phyloP scores from a whole-genome alignment of 2,113 vertebrate species.

The Oenanthe oenanthe region DNA sequence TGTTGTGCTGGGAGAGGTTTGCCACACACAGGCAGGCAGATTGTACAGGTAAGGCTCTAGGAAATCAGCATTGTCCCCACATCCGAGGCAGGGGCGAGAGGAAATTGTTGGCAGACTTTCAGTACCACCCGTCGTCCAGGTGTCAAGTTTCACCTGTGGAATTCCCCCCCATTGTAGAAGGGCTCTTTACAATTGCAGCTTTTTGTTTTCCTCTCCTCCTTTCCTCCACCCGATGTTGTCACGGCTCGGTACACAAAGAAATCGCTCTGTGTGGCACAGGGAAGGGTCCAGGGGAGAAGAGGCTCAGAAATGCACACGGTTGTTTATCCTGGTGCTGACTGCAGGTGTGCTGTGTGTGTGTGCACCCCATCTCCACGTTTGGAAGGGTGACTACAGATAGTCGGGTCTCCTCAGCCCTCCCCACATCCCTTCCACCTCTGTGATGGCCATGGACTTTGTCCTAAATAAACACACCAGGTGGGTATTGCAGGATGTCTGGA shows the following conservation, averaged over 20 bases:
- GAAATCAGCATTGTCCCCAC: accelerated
- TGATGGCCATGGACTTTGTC: background rate
- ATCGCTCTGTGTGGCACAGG: background rate
- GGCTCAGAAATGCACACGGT: background rate
- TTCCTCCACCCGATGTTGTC: background rate
- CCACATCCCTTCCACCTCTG: background rate
- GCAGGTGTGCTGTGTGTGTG: background rate
- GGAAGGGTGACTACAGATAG: no score
- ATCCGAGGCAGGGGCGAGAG: accelerated
- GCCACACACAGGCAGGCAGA: background rate
- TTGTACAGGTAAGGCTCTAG: background rate
- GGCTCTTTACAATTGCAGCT: background rate
- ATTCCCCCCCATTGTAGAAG: background rate
- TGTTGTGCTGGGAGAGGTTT: background rate
- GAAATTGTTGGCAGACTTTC: background rate
- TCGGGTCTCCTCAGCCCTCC: background rate
- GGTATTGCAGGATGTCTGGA: background rate
- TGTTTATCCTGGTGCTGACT: background rate
- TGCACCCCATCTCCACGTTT: background rate
- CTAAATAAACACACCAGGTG: background rate
- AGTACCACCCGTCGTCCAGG: accelerated
- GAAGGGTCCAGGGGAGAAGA: background rate
- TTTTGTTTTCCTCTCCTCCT: background rate
- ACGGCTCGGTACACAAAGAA: background rate
- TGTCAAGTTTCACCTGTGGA: accelerated